Evolutionary conservation across 1,140 invertebrate species (phyloP), one percentile per base, ranked within the genome.

Genomic region (Macrocentrus cingulum): DNA sequence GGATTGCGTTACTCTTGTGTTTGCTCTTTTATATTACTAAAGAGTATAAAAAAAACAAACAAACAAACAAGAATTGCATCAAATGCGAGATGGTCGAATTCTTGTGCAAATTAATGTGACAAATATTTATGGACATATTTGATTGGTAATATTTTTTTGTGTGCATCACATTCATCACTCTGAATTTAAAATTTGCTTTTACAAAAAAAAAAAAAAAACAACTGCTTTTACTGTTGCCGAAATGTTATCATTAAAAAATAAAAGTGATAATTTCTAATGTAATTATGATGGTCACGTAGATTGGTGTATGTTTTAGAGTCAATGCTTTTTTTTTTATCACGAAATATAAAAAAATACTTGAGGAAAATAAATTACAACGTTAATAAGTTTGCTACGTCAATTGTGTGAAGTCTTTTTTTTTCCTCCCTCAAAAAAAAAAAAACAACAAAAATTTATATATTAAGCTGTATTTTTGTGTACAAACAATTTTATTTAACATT

Each of bases 341-440:
- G 45, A 51, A 61, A 45, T 44, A 34, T n/a, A 19, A 41, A 9
- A 52, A 19, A 55, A 29, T 25, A 34, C 22, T 18, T 32, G 29
- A 25, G 22, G 44, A 18, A 32, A 49, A 36, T 32, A 56, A 18
- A 36, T 52, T 54, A 55, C 65, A 64, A 63, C 65, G 60, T 67
- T 65, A 65, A 60, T 69, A 67, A 54, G 53, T 67, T 70, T 69
- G 58, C 64, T 70, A 71, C 48, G 20, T 51, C 39, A 62, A 63
- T 56, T 37, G 54, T 49, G 56, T 59, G n/a, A n/a, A 59, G 46
- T 52, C 13, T 46, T 62, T 62, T 45, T 45, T 48, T 39, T 44
- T 56, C 52, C 22, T 29, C 7, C 41, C 19, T 56, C 45, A 29
- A 45, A 18, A 29, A 45, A 16, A 20, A n/a, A n/a, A n/a, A n/a